These are phyloP conservation scores for Eurois occulta DNA, from an alignment of 2,888 invertebrate species.

Conservation along the genomic window DNA sequence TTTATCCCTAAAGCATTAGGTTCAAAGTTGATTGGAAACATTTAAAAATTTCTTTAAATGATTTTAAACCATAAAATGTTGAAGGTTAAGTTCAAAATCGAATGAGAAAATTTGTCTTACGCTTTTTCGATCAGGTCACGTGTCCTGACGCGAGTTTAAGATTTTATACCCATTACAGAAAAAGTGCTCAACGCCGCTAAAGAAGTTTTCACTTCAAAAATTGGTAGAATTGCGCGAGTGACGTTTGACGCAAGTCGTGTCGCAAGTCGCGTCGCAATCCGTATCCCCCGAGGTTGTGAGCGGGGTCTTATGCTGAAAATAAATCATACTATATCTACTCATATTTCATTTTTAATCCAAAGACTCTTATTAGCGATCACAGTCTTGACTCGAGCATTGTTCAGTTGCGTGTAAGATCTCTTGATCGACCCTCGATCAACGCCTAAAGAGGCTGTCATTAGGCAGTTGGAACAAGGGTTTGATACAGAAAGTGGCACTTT, in stretches of 20 bases:
- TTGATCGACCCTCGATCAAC: background rate
- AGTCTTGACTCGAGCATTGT: background rate
- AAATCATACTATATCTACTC: background rate
- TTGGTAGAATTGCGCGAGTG: background rate
- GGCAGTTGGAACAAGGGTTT: constrained; percentile 7
- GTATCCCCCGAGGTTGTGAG: background rate
- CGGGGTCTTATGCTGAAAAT: background rate
- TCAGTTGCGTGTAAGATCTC: background rate
- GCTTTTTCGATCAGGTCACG: no score
- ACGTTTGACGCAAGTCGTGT: background rate
- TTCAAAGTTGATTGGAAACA: no score
- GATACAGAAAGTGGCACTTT: background rate
- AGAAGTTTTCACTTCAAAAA: no score
- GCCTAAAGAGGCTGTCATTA: background rate
- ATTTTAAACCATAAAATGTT: no score
- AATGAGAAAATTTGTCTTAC: no score
- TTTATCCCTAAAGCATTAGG: no score
- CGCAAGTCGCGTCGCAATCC: background rate
- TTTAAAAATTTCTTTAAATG: no score
- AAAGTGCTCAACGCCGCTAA: no score
- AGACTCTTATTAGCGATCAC: background rate
- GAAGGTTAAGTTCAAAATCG: no score
- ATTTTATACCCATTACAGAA: no score
- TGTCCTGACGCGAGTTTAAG: no score
- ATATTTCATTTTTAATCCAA: background rate